Percentiles rank a stretch among this genome's conserved stretches.
Evolutionary conservation across 1,140 invertebrate genomes (phyloP).

Genomic region (Armadillidium nasatum): DNA sequence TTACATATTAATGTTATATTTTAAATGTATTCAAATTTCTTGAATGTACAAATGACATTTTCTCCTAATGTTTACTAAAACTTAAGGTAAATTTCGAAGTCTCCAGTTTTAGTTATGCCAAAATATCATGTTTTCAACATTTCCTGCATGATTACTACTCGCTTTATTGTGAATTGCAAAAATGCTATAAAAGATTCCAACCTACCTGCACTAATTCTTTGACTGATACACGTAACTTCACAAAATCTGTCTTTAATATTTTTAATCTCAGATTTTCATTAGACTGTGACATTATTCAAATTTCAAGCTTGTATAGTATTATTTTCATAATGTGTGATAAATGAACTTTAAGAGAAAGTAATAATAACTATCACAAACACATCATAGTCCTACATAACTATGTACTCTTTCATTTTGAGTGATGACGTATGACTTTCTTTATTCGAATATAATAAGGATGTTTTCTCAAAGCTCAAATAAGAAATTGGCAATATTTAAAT

Average conservation of each 20-base stretch:
- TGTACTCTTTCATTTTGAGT: too few relatives aligned
- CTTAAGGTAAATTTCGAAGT: neutral
- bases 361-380: too few relatives aligned
- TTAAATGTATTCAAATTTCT: too few relatives aligned
- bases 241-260: neutral
- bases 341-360: too few relatives aligned
- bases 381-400: too few relatives aligned
- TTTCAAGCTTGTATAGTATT: neutral
- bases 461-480: too few relatives aligned
- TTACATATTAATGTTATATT: too few relatives aligned
- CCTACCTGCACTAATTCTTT: constrained; percentile 2
- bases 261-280: neutral
- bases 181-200: neutral
- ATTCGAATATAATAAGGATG: too few relatives aligned
- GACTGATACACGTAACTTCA: neutral
- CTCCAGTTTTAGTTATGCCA: neutral
- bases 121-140: neutral
- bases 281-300: neutral
- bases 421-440: too few relatives aligned
- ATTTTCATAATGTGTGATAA: too few relatives aligned
- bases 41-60: neutral
- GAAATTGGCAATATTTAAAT: too few relatives aligned
- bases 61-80: neutral
- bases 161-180: neutral
- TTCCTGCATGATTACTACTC: too few relatives aligned